Percentiles rank a stretch among this genome's conserved stretches.
Evolutionary conservation across 2,797 vertebrate genomes (phyloP).

Genomic region (Parambassis ranga): DNA sequence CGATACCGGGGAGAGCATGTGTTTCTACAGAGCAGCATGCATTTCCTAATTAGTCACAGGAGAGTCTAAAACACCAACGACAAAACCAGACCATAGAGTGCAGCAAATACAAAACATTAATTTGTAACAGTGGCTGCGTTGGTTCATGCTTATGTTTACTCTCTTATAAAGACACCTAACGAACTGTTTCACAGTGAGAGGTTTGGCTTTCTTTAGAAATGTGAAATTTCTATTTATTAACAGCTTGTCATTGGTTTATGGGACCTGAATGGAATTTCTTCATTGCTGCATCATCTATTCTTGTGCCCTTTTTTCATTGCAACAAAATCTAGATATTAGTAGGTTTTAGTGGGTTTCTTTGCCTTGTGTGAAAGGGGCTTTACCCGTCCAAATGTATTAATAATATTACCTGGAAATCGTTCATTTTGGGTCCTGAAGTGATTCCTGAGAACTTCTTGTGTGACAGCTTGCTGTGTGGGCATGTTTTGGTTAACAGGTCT

Average conservation of each 20-base stretch:
- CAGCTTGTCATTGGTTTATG: too few relatives aligned
- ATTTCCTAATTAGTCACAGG: conserved; percentile 10
- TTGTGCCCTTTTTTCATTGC: too few relatives aligned
- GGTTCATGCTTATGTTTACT: neutral
- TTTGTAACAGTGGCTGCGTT: neutral
- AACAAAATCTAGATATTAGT: too few relatives aligned
- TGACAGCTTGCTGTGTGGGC: conserved; percentile 40
- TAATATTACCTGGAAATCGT: neutral
- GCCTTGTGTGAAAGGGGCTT: too few relatives aligned
- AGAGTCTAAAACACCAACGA: neutral
- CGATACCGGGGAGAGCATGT: conserved; percentile 7
- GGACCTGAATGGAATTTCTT: too few relatives aligned
- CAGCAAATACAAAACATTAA: neutral
- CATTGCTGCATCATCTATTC: too few relatives aligned
- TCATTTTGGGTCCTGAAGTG: neutral
- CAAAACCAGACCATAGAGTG: neutral
- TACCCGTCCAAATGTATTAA: neutral
- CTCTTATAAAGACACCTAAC: neutral
- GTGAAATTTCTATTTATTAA: too few relatives aligned
- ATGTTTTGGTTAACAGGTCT: conserved; percentile 70
- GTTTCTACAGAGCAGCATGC: neutral
- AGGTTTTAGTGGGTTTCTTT: too few relatives aligned
- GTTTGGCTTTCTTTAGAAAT: neutral
- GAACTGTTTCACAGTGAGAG: neutral
- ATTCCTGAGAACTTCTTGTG: neutral